Evolutionary conservation across 2,797 vertebrate species (phyloP), one percentile per base, ranked within the genome.

Genomic region (Cynopterus sphinx): DNA sequence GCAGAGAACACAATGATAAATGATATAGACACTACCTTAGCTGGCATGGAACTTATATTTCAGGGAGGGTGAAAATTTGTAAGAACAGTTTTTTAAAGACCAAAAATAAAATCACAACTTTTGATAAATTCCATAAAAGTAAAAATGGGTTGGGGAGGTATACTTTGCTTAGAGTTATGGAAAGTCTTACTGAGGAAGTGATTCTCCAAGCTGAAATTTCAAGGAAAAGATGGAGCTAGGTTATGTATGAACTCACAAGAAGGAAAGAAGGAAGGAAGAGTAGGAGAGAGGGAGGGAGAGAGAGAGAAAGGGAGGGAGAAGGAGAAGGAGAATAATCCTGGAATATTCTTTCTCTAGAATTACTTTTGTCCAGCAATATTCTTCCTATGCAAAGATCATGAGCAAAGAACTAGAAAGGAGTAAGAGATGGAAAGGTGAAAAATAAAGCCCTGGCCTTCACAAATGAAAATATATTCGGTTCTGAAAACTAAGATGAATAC

Each of bases 391-490:
- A 87, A 67, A 46, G 4, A 22, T 53, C 15, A 73, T 65, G 6
- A 84, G 17, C 6, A 59, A 12, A 92, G 26, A 89, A 86, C 9
- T 71, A 2, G 4, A 78, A 67, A 74, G 17, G 5, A 74, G n/a
- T 33, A 36, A n/a, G 39, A 87, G 68, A 87, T 82, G 17, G 9
- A 79, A 86, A 87, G 2, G 53, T 41, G 5, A n/a, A n/a, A 86
- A 86, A 53, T 15, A 46, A 73, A 31, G 19, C 1, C 36, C 11
- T 53, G 49, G 9, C 33, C 84, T 82, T 78, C 71, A 83, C 22
- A 84, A 41, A 82, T 61, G 73, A 85, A 86, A 87, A 91, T 39
- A 65, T 33, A 87, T 90, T 84, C 9, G 31, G 46, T 79, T 83
- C 17, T 84, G 51, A 83, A 59, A 92, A 87, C 0, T 68, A 84